A percentile compares a stretch with the other conserved stretches of the same genome.
Evolutionary conservation across 2,888 invertebrate species (phyloP).

Genomic region (Scelioninae gen. 1): DNA sequence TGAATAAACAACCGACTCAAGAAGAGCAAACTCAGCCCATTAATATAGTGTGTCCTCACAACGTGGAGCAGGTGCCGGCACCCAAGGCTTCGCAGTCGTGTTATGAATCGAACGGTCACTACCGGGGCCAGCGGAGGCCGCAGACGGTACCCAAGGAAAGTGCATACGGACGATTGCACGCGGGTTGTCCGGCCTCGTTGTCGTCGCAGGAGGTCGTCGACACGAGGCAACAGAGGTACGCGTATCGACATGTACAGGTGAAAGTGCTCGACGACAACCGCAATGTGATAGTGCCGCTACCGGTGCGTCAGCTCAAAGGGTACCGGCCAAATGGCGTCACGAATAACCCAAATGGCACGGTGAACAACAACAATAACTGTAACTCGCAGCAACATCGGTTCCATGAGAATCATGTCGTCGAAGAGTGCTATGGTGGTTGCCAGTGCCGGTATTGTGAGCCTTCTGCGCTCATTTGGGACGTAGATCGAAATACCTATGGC

Average conservation of each 20-base stretch:
- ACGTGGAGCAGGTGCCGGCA: constrained; percentile 31
- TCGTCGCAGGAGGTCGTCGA: constrained; percentile 85
- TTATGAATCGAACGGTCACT: constrained; percentile 78
- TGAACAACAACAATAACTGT: constrained; percentile 38
- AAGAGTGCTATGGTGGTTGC: constrained; percentile 84
- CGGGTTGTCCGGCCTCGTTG: constrained; percentile 27
- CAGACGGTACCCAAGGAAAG: constrained; percentile 75
- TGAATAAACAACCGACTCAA: constrained; percentile 76
- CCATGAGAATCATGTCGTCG: constrained; percentile 71
- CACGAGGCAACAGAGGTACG: constrained; percentile 84
- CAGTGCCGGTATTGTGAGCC: constrained; percentile 92
- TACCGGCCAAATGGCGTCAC: constrained; percentile 65
- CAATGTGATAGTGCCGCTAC: constrained; percentile 78
- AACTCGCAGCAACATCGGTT: constrained; percentile 31
- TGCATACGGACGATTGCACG: constrained; percentile 73
- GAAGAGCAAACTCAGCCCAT: constrained; percentile 39
- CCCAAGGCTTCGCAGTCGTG: constrained; percentile 83
- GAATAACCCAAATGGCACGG: constrained; percentile 53
- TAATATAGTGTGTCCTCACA: not conserved
- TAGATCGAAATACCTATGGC: constrained; percentile 86
- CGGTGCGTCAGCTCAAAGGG: constrained; percentile 72
- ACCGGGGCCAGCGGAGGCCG: constrained; percentile 77
- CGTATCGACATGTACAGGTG: constrained; percentile 84
- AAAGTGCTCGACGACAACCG: constrained; percentile 85
- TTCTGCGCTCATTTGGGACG: constrained; percentile 90